Conservation (phyloP, 2,113 vertebrate species). For the zebrafish (Danio rerio) region DNA sequence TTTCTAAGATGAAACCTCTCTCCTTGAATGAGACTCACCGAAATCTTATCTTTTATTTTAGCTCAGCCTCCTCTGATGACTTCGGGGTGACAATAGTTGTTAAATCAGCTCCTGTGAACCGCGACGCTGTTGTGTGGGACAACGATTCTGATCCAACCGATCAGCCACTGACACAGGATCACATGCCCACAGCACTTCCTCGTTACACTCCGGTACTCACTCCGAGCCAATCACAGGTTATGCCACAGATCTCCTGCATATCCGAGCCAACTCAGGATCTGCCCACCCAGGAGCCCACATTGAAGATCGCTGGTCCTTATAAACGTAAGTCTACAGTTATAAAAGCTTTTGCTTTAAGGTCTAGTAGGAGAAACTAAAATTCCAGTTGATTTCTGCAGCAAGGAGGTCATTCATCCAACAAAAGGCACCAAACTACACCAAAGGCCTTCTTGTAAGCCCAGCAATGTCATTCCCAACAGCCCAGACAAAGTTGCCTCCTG, state of each 20-base stretch:
- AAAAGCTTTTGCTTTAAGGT: neutral
- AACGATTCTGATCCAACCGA: conserved; percentile 4
- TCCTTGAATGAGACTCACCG: neutral
- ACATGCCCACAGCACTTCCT: conserved; percentile 34
- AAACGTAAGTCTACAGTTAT: conserved; percentile 69
- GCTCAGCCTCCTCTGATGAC: conserved; percentile 65
- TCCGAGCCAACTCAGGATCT: conserved; percentile 60
- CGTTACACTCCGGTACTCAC: conserved; percentile 15
- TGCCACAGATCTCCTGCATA: conserved; percentile 35
- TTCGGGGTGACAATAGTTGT: conserved; percentile 33
- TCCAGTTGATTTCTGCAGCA: conserved; percentile 61
- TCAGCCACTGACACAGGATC: conserved; percentile 25
- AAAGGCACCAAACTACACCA: conserved; percentile 60
- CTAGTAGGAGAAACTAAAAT: conserved; percentile 36
- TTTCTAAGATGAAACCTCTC: neutral
- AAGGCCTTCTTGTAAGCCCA: conserved; percentile 49
- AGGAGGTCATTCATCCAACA: conserved; percentile 58
- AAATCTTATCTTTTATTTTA: conserved; percentile 46
- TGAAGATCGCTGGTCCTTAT: conserved; percentile 60
- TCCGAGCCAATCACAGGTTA: conserved; percentile 45
- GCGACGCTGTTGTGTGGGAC: conserved; percentile 62
- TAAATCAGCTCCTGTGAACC: conserved; percentile 63
- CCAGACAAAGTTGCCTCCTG: neutral
- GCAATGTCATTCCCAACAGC: neutral
- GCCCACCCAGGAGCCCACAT: conserved; percentile 24